Base-by-base conservation (phyloP, 2,113 vertebrate species). In the Tychaedon coryphoeus region DNA sequence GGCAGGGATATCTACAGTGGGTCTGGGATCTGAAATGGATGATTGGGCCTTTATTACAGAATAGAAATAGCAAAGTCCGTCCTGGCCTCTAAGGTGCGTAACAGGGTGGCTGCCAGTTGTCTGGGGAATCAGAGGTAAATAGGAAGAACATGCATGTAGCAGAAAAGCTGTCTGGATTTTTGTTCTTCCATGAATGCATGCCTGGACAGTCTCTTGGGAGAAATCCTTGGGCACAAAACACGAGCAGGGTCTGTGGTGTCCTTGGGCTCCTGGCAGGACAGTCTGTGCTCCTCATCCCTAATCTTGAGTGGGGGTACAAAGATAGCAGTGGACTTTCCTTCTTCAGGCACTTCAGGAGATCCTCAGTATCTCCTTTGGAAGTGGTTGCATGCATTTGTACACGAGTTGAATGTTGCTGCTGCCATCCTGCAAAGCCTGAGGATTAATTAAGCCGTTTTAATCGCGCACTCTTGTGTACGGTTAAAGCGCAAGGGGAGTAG, bases 391-490 rank as follows among this genome's bases (percentile, higher is more conserved):
- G 83, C 15, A 3, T 87, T 85, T 73, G 48, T 57, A 50, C 74
- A 54, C 0, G 6, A 40, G 71, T 8, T 70, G 78, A 88, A 40
- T 10, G 2, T 65, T 43, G 22, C 69, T 91, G 72, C 84, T 2
- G 0, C 74, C 34, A n/a, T 86, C 12, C 74, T 85, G 73, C 65
- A 58, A 89, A 70, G 77, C 56, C 45, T 38, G 67, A 58, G 75
- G 71, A 51, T 89, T 91, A 91, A 92, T 95, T 93, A 92, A 93
- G 51, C 58, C n/a, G 1, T 51, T 83, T 61, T 66, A 87, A 88
- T 85, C 1, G 3, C 22, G 9, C 1, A 0, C 57, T 91, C 76
- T 64, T 15, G n/a, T 58, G 45, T 72, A 29, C 12, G 38, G 71
- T 50, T 65, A 42, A 75, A 85, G 50, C 7, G 0, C 66, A 85